Conservation (phyloP, 2,113 vertebrate species). For the Acrocephalus arundinaceus region DNA sequence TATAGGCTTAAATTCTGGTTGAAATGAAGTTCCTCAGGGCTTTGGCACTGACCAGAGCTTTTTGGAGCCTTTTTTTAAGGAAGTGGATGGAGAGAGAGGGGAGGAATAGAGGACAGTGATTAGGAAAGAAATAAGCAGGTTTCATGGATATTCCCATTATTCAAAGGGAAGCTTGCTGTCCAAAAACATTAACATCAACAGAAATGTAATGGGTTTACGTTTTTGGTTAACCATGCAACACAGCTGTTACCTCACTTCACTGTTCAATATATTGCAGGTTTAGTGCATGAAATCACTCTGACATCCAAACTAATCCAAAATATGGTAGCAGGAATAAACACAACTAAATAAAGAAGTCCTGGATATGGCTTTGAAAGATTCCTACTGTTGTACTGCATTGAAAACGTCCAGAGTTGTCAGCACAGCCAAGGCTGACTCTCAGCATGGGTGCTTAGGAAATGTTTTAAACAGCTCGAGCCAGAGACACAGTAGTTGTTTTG, state of each 20-base stretch:
- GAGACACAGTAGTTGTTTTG: conserved; percentile 45
- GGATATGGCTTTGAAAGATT: background rate
- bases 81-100: background rate
- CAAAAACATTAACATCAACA: conserved; percentile 1
- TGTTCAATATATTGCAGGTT: conserved; percentile 20
- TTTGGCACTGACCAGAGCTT: background rate
- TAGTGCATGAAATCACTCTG: conserved; percentile 13
- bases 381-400: background rate
- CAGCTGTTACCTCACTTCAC: background rate
- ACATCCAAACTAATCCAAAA: conserved; percentile 44
- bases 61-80: background rate
- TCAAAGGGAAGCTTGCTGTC: conserved; percentile 5
- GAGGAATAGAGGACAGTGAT: background rate
- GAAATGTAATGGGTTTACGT: conserved; percentile 10
- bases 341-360: conserved; percentile 1
- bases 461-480: background rate
- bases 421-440: background rate
- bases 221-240: conserved; percentile 26
- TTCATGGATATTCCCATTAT: background rate
- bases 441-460: background rate
- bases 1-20: background rate
- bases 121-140: background rate
- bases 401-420: background rate
- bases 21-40: background rate
- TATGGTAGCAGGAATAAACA: conserved; percentile 6